Conservation (phyloP, 2,888 invertebrate species). For the Micropterix aruncella region DNA sequence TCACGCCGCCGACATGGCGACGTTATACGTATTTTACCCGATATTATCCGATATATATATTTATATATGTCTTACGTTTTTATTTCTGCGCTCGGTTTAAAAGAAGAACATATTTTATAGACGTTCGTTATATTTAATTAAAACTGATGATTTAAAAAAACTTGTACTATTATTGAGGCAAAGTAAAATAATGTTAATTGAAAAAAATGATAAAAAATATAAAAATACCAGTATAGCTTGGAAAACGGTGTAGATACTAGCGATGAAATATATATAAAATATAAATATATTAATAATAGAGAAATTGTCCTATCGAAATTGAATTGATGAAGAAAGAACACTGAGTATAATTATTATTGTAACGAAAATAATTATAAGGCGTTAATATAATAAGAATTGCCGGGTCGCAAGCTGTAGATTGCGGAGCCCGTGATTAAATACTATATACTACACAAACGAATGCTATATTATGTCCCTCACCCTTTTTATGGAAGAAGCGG, state of each 20-base stretch:
- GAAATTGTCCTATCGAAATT: constrained; percentile 35
- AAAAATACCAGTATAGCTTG: constrained; percentile 16
- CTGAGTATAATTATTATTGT: constrained; percentile 11
- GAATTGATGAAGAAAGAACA: too few relatives aligned
- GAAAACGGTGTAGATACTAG: constrained; percentile 40
- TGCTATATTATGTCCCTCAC: neutral
- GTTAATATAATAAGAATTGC: neutral
- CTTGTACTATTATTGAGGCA: neutral
- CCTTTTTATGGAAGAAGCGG: neutral
- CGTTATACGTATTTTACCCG: neutral
- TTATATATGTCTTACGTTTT: neutral
- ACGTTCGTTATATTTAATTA: neutral
- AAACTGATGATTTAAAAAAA: too few relatives aligned
- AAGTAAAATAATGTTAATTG: neutral
- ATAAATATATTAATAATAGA: constrained; percentile 40
- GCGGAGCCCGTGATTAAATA: neutral
- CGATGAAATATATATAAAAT: constrained; percentile 40
- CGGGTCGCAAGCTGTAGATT: neutral
- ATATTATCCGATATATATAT: neutral
- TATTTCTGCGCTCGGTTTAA: neutral
- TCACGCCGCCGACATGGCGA: neutral
- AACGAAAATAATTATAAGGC: neutral
- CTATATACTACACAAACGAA: neutral
- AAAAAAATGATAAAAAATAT: neutral
- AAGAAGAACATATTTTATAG: neutral